phyloP scores from a whole-genome alignment of 1,140 invertebrate genomes.

The Spodoptera litura region DNA sequence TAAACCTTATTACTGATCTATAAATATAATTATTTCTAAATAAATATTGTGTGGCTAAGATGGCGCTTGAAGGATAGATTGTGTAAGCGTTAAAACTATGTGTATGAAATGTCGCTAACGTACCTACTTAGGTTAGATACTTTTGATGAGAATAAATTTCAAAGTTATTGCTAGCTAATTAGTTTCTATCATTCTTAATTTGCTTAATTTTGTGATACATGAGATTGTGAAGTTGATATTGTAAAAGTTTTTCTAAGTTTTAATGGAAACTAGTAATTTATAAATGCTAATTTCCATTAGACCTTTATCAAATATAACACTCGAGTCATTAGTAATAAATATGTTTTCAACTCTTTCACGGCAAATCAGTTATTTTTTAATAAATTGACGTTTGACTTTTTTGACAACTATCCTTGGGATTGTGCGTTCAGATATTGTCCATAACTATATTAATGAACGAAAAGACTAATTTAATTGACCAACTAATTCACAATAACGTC shows the following conservation, averaged over 20 bases:
- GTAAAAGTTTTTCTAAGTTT: constrained; percentile 23
- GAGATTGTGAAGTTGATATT: constrained; percentile 41
- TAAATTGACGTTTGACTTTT: constrained; percentile 26
- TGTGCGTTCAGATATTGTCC: constrained; percentile 28
- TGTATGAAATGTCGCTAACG: constrained; percentile 42
- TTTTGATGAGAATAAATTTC: constrained; percentile 35
- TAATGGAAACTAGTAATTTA: constrained; percentile 6
- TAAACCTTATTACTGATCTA: constrained; percentile 35
- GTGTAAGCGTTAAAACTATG: constrained; percentile 40
- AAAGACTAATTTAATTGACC: neutral
- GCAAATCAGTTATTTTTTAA: constrained; percentile 8
- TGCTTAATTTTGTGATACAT: constrained; percentile 46
- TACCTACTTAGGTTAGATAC: constrained; percentile 46
- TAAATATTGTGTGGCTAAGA: constrained; percentile 41
- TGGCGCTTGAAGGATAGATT: constrained; percentile 45
- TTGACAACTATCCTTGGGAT: constrained; percentile 6
- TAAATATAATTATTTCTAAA: constrained; percentile 43
- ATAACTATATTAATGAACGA: neutral
- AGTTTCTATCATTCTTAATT: constrained; percentile 39
- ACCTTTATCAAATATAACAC: constrained; percentile 34
- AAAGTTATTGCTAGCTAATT: constrained; percentile 44
- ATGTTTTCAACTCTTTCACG: constrained; percentile 20
- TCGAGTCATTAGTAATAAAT: constrained; percentile 44
- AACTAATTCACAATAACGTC: neutral
- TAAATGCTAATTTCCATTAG: constrained; percentile 16